phyloP scores from a whole-genome alignment of 2,888 invertebrate genomes.

The Rugalucina vietnamica region DNA sequence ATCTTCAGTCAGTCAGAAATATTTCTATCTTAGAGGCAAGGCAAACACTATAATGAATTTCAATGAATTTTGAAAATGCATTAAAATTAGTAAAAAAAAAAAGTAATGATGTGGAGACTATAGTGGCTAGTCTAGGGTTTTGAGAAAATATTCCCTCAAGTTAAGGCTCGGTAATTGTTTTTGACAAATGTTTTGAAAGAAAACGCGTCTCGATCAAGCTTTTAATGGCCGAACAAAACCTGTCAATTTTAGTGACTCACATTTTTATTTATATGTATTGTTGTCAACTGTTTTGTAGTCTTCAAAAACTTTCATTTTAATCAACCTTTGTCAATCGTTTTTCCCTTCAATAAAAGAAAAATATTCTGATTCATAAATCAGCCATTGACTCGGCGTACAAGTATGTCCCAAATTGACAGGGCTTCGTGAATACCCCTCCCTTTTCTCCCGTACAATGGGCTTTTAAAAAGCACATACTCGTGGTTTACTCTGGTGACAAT shows the following conservation, averaged over 20 bases:
- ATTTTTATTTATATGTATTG: not conserved
- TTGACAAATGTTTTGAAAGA: too few relatives aligned
- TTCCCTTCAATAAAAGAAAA: not conserved
- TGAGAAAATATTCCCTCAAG: too few relatives aligned
- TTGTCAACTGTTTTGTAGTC: not conserved
- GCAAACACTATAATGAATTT: too few relatives aligned
- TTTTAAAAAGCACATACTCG: not conserved
- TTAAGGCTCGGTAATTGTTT: too few relatives aligned
- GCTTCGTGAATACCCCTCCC: not conserved
- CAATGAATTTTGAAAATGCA: too few relatives aligned
- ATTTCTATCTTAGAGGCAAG: too few relatives aligned
- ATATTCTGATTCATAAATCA: not conserved
- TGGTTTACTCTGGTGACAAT: constrained; percentile 2
- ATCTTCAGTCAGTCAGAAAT: too few relatives aligned
- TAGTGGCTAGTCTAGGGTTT: too few relatives aligned
- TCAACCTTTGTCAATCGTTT: not conserved
- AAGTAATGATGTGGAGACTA: too few relatives aligned
- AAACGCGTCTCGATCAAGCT: too few relatives aligned
- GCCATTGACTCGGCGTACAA: not conserved
- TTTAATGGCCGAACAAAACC: not conserved
- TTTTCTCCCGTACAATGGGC: not conserved
- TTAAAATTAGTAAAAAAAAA: too few relatives aligned
- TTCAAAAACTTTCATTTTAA: not conserved
- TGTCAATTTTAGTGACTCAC: not conserved
- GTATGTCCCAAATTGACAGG: not conserved